Evolutionary conservation across 2,888 invertebrate species (phyloP).

Genomic region (Spodoptera exigua): DNA sequence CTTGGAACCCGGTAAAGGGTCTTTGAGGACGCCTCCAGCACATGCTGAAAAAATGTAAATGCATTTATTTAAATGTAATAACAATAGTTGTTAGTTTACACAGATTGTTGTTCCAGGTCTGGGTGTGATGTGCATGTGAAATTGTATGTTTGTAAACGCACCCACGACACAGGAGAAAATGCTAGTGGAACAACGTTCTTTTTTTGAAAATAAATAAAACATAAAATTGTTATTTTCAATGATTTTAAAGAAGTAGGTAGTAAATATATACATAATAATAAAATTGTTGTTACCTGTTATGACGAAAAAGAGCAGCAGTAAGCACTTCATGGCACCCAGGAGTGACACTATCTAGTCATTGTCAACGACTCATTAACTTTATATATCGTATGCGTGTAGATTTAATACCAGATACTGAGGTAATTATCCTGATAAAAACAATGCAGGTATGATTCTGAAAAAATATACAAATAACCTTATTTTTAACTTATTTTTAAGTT

Average conservation of each 20-base stretch:
- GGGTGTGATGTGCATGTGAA: too few species aligned
- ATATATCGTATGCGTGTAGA: slow-evolving; percentile 10
- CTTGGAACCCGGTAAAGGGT: slow-evolving; percentile 63
- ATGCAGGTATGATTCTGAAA: neutral
- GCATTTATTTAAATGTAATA: neutral
- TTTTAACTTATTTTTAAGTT: too few species aligned
- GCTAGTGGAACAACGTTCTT: too few species aligned
- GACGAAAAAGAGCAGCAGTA: slow-evolving; percentile 31
- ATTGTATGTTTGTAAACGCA: too few species aligned
- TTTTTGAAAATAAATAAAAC: too few species aligned
- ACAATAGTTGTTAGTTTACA: too few species aligned
- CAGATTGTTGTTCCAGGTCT: too few species aligned
- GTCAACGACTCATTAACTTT: slow-evolving; percentile 5
- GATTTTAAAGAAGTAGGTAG: too few species aligned
- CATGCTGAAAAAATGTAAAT: slow-evolving; percentile 48
- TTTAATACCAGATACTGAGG: slow-evolving; percentile 19
- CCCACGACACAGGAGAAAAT: too few species aligned
- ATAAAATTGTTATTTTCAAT: too few species aligned
- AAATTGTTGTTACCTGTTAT: slow-evolving; percentile 30
- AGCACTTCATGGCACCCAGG: slow-evolving; percentile 33
- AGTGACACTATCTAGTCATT: neutral
- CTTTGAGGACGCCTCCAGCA: slow-evolving; percentile 67
- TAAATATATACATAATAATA: neutral
- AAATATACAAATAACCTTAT: too few species aligned
- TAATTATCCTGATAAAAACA: slow-evolving; percentile 4